Conservation (phyloP, 2,888 invertebrate genomes). For the Calameuta pallipes region DNA sequence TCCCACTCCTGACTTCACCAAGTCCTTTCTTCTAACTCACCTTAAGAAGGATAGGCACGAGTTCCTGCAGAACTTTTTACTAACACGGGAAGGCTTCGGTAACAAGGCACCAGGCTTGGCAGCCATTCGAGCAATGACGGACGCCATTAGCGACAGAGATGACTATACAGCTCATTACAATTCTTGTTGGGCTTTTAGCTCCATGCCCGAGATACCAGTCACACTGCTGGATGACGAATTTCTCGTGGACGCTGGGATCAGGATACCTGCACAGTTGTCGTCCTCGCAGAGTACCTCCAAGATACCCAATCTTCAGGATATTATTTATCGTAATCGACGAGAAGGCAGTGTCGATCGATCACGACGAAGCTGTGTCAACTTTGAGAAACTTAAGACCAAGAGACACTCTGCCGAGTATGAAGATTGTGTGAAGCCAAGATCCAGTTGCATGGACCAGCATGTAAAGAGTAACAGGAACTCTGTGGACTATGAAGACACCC, state of each 20-base stretch:
- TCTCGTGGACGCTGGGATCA: constrained; percentile 62
- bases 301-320: constrained; percentile 56
- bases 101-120: constrained; percentile 40
- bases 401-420: constrained; percentile 50
- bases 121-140: constrained; percentile 41
- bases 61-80: constrained; percentile 44
- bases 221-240: constrained; percentile 62
- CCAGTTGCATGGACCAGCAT: constrained; percentile 33
- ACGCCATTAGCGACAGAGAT: constrained; percentile 21
- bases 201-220: constrained; percentile 60
- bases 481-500: constrained; percentile 50
- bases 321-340: constrained; percentile 47
- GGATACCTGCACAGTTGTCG: constrained; percentile 57
- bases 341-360: constrained; percentile 41
- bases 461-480: constrained; percentile 38
- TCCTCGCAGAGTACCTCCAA: constrained; percentile 54
- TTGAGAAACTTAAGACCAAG: constrained; percentile 45
- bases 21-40: constrained; percentile 45
- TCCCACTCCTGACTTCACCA: constrained; percentile 40
- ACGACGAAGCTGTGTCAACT: constrained; percentile 35
- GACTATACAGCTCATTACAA: constrained; percentile 47
- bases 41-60: constrained; percentile 46
- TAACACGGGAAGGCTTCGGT: constrained; percentile 34
- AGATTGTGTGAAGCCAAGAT: constrained; percentile 47
- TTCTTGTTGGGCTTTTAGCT: constrained; percentile 63